Evolutionary conservation across 2,797 vertebrate species (phyloP).

Genomic region (Psittacula echo): DNA sequence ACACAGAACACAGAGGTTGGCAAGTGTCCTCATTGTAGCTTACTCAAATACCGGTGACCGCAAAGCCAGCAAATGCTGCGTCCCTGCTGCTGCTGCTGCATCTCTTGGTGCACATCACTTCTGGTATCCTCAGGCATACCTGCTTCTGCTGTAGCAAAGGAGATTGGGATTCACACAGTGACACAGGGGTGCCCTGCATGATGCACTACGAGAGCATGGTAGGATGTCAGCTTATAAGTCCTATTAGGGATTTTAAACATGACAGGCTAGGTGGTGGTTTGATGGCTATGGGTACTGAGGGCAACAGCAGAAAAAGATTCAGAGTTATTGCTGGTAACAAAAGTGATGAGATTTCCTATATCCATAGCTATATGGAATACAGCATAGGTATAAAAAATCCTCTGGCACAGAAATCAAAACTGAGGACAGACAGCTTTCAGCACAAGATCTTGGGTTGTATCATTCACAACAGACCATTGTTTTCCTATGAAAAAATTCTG

Average conservation of each 20-base stretch:
- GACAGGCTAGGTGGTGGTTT: not conserved
- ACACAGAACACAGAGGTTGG: not conserved
- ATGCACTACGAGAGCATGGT: not conserved
- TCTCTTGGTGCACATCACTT: not conserved
- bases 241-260: not conserved
- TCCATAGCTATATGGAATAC: not conserved
- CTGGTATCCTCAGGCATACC: too few relatives aligned
- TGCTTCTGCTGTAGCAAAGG: not conserved
- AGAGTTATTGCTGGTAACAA: not conserved
- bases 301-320: not conserved
- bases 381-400: not conserved
- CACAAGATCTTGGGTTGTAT: not conserved
- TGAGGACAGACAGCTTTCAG: not conserved
- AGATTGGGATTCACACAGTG: not conserved
- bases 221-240: not conserved
- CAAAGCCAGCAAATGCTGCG: accelerated
- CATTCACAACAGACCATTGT: not conserved
- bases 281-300: not conserved
- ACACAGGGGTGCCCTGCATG: not conserved
- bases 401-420: not conserved
- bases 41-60: not conserved
- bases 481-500: not conserved
- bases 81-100: not conserved
- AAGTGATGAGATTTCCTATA: not conserved
- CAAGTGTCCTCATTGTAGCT: not conserved